These are phyloP conservation scores for Achroia grisella DNA, from an alignment of 1,140 invertebrate species.

Conservation along the genomic window DNA sequence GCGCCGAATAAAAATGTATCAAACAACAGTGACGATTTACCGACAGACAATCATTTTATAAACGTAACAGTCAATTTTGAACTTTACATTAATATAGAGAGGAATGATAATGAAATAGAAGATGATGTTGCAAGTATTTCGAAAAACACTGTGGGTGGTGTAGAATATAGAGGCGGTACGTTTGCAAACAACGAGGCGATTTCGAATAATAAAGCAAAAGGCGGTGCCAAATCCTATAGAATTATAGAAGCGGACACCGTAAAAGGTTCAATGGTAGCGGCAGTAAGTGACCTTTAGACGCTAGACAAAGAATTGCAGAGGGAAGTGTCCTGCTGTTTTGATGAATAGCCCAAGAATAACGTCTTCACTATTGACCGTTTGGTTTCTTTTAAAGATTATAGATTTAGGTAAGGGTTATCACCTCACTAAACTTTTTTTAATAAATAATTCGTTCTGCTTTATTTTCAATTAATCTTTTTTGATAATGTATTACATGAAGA, in stretches of 20 bases:
- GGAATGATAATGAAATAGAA: conserved; percentile 8
- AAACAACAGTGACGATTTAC: conserved; percentile 46
- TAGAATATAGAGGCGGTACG: conserved; percentile 40
- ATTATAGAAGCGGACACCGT: conserved; percentile 39
- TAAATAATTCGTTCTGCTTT: too few relatives aligned
- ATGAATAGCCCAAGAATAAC: conserved; percentile 31
- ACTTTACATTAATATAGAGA: conserved; percentile 18
- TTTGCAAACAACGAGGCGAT: conserved; percentile 56
- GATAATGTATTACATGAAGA: too few relatives aligned
- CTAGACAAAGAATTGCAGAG: conserved; percentile 34
- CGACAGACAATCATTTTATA: conserved; percentile 26
- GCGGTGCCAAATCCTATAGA: conserved; percentile 34
- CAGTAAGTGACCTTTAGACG: conserved; percentile 48
- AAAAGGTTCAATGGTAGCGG: conserved; percentile 39
- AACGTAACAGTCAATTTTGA: conserved; percentile 11
- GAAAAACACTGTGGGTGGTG: conserved; percentile 45
- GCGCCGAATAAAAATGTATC: conserved; percentile 40
- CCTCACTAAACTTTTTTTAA: too few relatives aligned
- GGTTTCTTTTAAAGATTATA: conserved; percentile 14
- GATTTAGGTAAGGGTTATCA: conserved; percentile 18
- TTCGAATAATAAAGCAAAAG: conserved; percentile 35
- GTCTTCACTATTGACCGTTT: conserved; percentile 45
- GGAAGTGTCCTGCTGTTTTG: conserved; percentile 46
- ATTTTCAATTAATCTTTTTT: too few relatives aligned
- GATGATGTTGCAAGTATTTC: conserved; percentile 11